A percentile compares a stretch with the other conserved stretches of the same genome.
phyloP scores from a whole-genome alignment of 2,888 invertebrate species.

The Tenodera sinensis region DNA sequence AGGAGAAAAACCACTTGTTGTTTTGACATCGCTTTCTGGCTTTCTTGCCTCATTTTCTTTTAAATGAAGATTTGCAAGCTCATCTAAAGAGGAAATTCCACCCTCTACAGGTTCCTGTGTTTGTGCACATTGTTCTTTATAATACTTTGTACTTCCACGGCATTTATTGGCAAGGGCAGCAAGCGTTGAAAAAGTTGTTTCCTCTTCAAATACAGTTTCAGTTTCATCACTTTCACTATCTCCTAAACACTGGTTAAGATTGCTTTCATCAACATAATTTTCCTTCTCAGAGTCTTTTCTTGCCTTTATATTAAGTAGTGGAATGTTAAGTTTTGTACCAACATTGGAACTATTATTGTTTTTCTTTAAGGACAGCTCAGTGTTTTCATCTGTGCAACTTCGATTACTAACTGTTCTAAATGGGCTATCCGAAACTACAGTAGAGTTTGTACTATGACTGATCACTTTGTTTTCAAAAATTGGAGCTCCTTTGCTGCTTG shows the following conservation, averaged over 20 bases:
- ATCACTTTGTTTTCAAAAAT: neutral
- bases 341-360: neutral
- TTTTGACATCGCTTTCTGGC: neutral
- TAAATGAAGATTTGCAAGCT: slow-evolving; percentile 34
- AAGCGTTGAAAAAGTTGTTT: slow-evolving; percentile 12
- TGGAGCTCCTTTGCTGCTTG: neutral
- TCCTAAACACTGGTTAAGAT: neutral
- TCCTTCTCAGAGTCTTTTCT: slow-evolving; percentile 26
- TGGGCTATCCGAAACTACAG: neutral
- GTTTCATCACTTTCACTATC: neutral
- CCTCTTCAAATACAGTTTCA: neutral
- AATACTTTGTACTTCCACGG: neutral
- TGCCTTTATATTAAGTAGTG: slow-evolving; percentile 29
- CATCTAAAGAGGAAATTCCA: slow-evolving; percentile 30
- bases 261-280: neutral
- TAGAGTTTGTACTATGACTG: neutral
- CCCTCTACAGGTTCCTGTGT: neutral
- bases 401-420: neutral
- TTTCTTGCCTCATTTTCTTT: neutral
- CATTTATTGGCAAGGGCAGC: slow-evolving; percentile 6
- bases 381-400: neutral
- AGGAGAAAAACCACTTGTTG: neutral
- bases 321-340: slow-evolving; percentile 23
- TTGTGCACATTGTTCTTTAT: neutral
- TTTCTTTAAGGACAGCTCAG: neutral